These are phyloP conservation scores for Brachionus manjavacas DNA, from an alignment of 1,140 invertebrate species.

Conservation along the genomic window DNA sequence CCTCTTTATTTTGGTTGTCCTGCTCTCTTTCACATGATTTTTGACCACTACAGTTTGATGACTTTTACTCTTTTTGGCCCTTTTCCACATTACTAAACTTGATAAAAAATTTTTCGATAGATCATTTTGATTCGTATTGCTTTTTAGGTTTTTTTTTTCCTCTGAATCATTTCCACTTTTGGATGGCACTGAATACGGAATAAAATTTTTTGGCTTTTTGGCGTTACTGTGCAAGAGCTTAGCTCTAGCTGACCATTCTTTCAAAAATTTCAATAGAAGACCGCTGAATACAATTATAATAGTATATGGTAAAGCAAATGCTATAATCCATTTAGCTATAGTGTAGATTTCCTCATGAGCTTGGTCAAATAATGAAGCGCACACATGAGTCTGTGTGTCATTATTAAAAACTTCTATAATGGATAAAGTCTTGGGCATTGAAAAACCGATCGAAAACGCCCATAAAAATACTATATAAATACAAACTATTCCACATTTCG, in stretches of 20 bases:
- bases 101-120: background rate
- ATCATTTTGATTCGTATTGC: background rate
- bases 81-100: background rate
- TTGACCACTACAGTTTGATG: background rate
- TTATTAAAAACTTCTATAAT: constrained; percentile 24
- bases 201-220: background rate
- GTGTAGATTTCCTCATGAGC: constrained; percentile 30
- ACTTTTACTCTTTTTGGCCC: background rate
- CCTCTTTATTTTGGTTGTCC: background rate
- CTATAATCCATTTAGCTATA: constrained; percentile 32
- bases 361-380: constrained; percentile 21
- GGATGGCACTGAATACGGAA: background rate
- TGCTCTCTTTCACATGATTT: background rate
- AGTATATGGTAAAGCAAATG: constrained; percentile 17
- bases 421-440: constrained; percentile 14
- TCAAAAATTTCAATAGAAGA: constrained; percentile 25
- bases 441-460: constrained; percentile 16
- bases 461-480: constrained; percentile 33
- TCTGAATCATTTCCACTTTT: background rate
- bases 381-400: background rate
- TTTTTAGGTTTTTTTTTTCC: background rate
- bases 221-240: background rate
- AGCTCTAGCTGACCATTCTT: constrained; percentile 23
- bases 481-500: background rate
- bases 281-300: constrained; percentile 34